Conservation (phyloP, 1,140 invertebrate genomes). For the Penaeus indicus region DNA sequence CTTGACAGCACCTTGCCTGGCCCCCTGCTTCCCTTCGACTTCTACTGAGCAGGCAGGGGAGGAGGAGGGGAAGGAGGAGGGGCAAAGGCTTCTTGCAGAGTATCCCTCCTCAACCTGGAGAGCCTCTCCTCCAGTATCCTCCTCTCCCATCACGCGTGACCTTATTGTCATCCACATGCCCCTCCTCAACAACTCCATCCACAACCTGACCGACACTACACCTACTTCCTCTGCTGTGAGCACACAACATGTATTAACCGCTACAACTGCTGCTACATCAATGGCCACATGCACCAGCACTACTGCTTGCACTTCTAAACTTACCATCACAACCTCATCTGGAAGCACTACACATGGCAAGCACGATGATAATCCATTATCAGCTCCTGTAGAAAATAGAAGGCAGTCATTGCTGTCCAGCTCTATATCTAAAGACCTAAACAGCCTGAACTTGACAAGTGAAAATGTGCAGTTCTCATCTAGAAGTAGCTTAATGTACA, state of each 20-base stretch:
- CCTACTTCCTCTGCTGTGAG: constrained; percentile 37
- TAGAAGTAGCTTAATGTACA: constrained; percentile 7
- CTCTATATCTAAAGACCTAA: constrained; percentile 13
- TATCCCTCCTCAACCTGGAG: constrained; percentile 26
- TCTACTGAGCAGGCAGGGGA: constrained; percentile 14
- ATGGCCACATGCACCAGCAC: constrained; percentile 34
- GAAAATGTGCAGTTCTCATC: constrained; percentile 15
- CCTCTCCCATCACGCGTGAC: constrained; percentile 39
- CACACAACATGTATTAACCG: constrained; percentile 25
- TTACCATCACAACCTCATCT: constrained; percentile 16
- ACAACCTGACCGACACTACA: constrained; percentile 3
- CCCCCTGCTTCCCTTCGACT: constrained; percentile 31
- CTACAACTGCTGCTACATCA: constrained; percentile 30
- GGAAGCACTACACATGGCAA: background rate
- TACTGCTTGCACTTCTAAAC: constrained; percentile 18
- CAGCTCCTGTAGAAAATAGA: constrained; percentile 11
- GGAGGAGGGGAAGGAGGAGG: constrained; percentile 36
- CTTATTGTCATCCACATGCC: constrained; percentile 53
- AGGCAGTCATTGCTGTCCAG: background rate
- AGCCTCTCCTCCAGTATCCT: constrained; percentile 20
- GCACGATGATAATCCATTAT: constrained; percentile 1
- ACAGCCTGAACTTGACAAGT: background rate
- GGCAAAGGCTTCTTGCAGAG: constrained; percentile 1
- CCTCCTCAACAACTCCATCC: constrained; percentile 30
- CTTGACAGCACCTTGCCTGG: background rate